These are phyloP conservation scores for Catostylus mosaicus DNA, from an alignment of 30 jellyfish, hydroid and myxozoan species.

Conservation along the genomic window DNA sequence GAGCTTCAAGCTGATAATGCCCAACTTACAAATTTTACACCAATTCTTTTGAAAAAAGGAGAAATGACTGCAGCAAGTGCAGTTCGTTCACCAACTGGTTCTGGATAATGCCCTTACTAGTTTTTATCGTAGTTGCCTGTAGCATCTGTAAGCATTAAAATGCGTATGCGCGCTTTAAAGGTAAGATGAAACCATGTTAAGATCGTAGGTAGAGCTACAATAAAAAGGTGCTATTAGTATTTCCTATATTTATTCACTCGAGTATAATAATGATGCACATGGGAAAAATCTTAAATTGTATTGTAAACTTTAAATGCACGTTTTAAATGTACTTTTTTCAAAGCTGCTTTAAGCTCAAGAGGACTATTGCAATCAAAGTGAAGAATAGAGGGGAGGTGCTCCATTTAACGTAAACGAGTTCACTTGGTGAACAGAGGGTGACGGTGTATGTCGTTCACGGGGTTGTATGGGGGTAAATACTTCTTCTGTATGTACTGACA, in stretches of 20 bases:
- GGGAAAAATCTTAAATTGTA: background rate
- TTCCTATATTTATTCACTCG: background rate
- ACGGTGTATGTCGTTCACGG: too few species aligned
- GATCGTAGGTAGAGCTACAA: background rate
- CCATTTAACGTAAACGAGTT: too few species aligned
- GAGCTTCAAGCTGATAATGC: slow-evolving; percentile 35
- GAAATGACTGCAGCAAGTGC: slow-evolving; percentile 14
- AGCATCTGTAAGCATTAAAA: background rate
- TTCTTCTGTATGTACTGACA: too few species aligned
- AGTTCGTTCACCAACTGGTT: slow-evolving; percentile 28
- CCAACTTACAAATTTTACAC: slow-evolving; percentile 46
- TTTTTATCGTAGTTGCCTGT: background rate
- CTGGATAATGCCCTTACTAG: slow-evolving; percentile 21
- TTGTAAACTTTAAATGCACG: too few species aligned
- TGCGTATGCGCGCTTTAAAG: background rate
- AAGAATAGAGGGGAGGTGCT: too few species aligned
- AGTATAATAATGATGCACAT: background rate
- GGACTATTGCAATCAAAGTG: too few species aligned
- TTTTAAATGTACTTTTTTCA: too few species aligned
- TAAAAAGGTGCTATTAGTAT: background rate
- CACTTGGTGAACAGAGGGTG: too few species aligned
- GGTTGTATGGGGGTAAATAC: too few species aligned
- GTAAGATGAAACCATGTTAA: background rate
- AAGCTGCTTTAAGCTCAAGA: too few species aligned
- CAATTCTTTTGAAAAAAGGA: slow-evolving; percentile 42